Evolutionary conservation across 2,113 vertebrate species (phyloP).

Genomic region (Camelus dromedarius): DNA sequence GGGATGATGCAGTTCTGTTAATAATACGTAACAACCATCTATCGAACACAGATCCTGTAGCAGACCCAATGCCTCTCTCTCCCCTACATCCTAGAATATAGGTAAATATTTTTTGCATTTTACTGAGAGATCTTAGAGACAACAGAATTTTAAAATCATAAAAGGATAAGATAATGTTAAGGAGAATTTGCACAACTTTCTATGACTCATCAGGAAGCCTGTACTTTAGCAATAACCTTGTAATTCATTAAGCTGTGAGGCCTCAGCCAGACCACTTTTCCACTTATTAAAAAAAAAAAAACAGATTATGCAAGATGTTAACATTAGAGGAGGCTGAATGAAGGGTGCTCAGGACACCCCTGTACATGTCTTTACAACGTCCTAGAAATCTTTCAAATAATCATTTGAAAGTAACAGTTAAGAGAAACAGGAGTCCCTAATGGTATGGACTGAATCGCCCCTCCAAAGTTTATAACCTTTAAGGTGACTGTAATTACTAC

Average conservation of each 20-base stretch:
- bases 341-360: not conserved
- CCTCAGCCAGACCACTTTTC: not conserved
- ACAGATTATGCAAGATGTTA: not conserved
- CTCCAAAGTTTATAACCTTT: not conserved
- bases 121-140: not conserved
- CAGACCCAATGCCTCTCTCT: not conserved
- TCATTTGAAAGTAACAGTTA: slow-evolving; percentile 15
- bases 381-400: not conserved
- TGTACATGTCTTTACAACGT: not conserved
- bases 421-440: not conserved
- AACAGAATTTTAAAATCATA: not conserved
- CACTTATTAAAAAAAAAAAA: not conserved
- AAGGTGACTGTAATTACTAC: not conserved
- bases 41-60: not conserved
- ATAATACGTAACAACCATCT: not conserved
- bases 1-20: not conserved
- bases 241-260: not conserved
- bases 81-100: not conserved
- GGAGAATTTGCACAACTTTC: not conserved
- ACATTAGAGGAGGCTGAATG: not conserved
- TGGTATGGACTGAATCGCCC: not conserved
- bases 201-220: not conserved
- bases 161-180: not conserved
- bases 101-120: not conserved
- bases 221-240: not conserved